Base-by-base conservation (phyloP, 2,797 vertebrate genomes). In the Xenopus petersii region DNA sequence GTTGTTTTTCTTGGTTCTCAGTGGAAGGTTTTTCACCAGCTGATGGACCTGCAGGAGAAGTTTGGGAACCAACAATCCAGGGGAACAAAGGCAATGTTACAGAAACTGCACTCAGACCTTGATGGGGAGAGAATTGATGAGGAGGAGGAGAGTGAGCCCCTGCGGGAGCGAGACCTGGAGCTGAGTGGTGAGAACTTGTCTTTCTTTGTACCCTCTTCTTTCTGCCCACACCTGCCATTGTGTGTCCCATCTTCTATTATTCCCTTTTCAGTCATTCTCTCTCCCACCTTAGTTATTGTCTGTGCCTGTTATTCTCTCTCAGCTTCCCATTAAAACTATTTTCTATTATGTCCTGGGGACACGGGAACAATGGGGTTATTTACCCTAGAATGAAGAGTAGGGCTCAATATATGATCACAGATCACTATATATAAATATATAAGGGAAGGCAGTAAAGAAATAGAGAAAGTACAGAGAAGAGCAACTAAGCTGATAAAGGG, bases 151-250 rank as follows among this genome's bases (percentile, higher is more conserved):
- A 91, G 90, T 1, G 90, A 93, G 64, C 66, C 87, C 11, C 81
- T 90, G 51, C 92, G 91, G 42, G 90, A 91, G 74, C 93, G 93
- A 0, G 95, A 96, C 8, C 73, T 94, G 21, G 83, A 92, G 69
- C 90, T 96, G 56, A 95, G 94, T 0, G 95, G 95, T 96, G 81
- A 75, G 60, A 30, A 6, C 16, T 21, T 21, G 21, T 21, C 21
- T 21, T 21, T 21, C 21, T 21, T 21, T 21, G 21, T 21, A 21
- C 21, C 21, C 21, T 21, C 21, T 21, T 21, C 21, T 21, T 21
- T 21, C 10, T 2, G 61, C 1, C 10, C 13, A 3, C 5, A 17
- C 42, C 33, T 3, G 12, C 21, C 13, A 16, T 9, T 13, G 12
- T 21, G 5, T 5, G 1, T 21, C 33, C 5, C 10, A 13, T 63